Percentiles rank a stretch among this genome's conserved stretches.
Conservation (phyloP, 2,888 invertebrate species). For the Platynereis dumerilii region DNA sequence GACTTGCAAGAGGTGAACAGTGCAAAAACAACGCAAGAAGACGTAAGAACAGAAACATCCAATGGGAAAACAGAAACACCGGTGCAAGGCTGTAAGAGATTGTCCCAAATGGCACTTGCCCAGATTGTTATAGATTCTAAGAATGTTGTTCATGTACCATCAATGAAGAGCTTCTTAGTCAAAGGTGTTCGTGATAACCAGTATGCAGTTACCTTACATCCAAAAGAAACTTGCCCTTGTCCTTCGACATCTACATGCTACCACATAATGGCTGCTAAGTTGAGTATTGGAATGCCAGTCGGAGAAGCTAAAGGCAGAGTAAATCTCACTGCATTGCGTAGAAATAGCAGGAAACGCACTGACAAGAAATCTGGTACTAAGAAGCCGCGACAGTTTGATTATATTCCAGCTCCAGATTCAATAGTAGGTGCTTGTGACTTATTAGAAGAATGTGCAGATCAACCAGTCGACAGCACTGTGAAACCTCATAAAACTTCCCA, state of each 20-base stretch:
- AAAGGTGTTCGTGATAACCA: no score
- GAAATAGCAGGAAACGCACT: neutral
- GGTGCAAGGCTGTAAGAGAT: neutral
- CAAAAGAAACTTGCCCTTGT: neutral
- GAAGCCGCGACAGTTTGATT: conserved; percentile 4
- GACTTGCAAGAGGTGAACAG: no score
- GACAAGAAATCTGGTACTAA: conserved; percentile 6
- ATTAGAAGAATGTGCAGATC: no score
- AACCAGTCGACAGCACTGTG: no score
- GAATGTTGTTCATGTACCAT: no score
- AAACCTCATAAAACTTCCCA: no score
- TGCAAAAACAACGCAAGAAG: no score
- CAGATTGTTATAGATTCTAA: no score
- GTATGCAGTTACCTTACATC: neutral
- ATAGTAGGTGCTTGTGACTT: neutral
- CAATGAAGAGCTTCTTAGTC: no score
- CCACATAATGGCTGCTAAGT: neutral
- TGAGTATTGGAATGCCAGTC: neutral
- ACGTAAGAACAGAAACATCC: no score
- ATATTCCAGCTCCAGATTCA: conserved; percentile 8
- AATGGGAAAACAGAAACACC: neutral
- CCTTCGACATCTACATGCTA: neutral
- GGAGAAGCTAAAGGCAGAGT: neutral
- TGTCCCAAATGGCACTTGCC: no score
- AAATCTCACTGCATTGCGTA: neutral